phyloP scores from a whole-genome alignment of 2,888 invertebrate genomes.

The Elmis aenea region DNA sequence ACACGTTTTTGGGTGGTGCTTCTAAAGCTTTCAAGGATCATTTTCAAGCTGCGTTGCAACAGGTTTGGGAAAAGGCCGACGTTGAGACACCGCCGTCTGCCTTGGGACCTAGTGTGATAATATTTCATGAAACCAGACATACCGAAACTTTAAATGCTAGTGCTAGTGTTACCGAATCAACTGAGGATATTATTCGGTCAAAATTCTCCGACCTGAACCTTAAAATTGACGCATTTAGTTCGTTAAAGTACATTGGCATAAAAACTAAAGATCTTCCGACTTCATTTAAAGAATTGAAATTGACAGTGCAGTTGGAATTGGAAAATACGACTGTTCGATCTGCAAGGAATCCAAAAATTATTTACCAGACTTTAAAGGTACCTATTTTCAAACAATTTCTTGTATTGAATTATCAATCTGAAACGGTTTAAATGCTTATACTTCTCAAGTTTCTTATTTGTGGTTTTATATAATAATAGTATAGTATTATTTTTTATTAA shows the following conservation, averaged over 20 bases:
- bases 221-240: slow-evolving; percentile 67
- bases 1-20: slow-evolving; percentile 70
- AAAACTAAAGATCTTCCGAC: slow-evolving; percentile 53
- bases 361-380: slow-evolving; percentile 65
- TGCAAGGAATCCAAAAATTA: slow-evolving; percentile 59
- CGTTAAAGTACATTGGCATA: slow-evolving; percentile 63
- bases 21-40: slow-evolving; percentile 69
- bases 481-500: neutral
- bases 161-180: slow-evolving; percentile 53
- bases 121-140: slow-evolving; percentile 75
- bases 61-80: slow-evolving; percentile 31
- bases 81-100: slow-evolving; percentile 44
- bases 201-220: slow-evolving; percentile 59
- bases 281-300: slow-evolving; percentile 56
- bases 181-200: slow-evolving; percentile 58
- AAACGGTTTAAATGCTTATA: no score
- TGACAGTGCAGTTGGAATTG: slow-evolving; percentile 57
- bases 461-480: neutral
- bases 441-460: no score
- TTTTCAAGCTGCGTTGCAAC: slow-evolving; percentile 57
- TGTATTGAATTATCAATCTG: no score
- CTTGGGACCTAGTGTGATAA: slow-evolving; percentile 68
- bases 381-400: neutral
- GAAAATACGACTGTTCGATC: slow-evolving; percentile 67
- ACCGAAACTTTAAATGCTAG: slow-evolving; percentile 60